phyloP scores from a whole-genome alignment of 2,888 invertebrate species.

The Tupiocoris notatus region DNA sequence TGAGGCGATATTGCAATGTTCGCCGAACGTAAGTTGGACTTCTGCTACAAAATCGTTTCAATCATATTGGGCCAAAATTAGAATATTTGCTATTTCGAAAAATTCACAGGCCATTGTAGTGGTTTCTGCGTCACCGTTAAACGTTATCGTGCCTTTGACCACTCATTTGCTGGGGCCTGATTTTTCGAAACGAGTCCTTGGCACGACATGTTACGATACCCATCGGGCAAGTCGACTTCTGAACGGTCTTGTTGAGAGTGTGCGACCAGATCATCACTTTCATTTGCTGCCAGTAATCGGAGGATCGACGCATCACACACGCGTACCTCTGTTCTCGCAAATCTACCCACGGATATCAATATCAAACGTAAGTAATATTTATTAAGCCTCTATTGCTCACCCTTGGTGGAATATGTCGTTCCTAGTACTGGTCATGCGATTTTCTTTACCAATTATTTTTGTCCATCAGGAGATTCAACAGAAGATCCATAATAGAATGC shows the following conservation, averaged over 20 bases:
- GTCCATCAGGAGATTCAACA: constrained; percentile 32
- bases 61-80: too few species aligned
- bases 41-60: too few species aligned
- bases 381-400: too few species aligned
- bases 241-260: constrained; percentile 1
- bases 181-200: constrained; percentile 27
- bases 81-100: too few species aligned
- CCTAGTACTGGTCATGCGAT: too few species aligned
- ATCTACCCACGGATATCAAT: constrained; percentile 57
- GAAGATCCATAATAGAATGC: constrained; percentile 25
- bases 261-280: not conserved
- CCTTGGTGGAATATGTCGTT: too few species aligned
- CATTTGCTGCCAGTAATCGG: constrained; percentile 68
- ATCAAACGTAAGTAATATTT: not conserved
- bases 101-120: constrained; percentile 42
- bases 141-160: constrained; percentile 42
- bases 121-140: constrained; percentile 45
- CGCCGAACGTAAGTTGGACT: constrained; percentile 39
- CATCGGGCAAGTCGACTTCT: constrained; percentile 34
- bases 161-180: constrained; percentile 40
- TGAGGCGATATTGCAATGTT: constrained; percentile 16
- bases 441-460: too few species aligned
- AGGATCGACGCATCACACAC: constrained; percentile 72
- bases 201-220: constrained; percentile 40
- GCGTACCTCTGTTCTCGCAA: constrained; percentile 75